Evolutionary conservation across 2,797 vertebrate genomes (phyloP), one percentile per base, ranked within the genome.

Genomic region (Lepilemur septentrionalis): DNA sequence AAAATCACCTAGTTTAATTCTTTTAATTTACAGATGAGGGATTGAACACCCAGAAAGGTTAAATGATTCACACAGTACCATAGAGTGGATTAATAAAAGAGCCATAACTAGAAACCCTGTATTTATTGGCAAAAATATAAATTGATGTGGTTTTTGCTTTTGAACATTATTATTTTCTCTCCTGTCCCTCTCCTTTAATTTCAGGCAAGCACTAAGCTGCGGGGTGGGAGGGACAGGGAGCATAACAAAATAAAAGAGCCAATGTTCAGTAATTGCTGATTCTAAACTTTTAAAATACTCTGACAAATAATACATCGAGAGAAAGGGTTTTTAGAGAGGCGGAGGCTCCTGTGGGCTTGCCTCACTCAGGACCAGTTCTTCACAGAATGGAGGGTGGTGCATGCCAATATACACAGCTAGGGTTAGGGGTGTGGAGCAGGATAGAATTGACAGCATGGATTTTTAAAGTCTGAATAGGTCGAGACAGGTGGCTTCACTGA

Each of bases 1-100:
- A 93, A 87, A 82, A 55, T 28, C 41, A 90, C 46, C 9, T 87
- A 63, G 25, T 63, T 91, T 43, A 73, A 82, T 28, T 18, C 81
- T 4, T 73, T 35, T 30, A n/a, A 30, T 84, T 78, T 76, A 73
- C 7, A 65, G 61, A 73, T 85, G 38, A 59, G 41, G n/a, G 80
- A 89, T 15, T 4, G 18, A 69, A 78, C 18, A 59, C 35, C 22
- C 28, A 82, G 30, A 17, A 76, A 65, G 22, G 46, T 88, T 43
- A 48, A 87, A 72, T 43, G 59, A 65, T 87, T 88, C 43, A 41
- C 38, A 65, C 22, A 63, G 25, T n/a, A 9, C 38, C n/a, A 79
- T 8, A 92, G 17, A 35, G 15, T 38, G 38, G 55, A 61, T 65
- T 88, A 67, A 43, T 25, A 83, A 61, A 89, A 84, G 17, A 73